These are phyloP conservation scores for Calameuta idolon DNA, from an alignment of 2,888 invertebrate genomes.

Conservation along the genomic window DNA sequence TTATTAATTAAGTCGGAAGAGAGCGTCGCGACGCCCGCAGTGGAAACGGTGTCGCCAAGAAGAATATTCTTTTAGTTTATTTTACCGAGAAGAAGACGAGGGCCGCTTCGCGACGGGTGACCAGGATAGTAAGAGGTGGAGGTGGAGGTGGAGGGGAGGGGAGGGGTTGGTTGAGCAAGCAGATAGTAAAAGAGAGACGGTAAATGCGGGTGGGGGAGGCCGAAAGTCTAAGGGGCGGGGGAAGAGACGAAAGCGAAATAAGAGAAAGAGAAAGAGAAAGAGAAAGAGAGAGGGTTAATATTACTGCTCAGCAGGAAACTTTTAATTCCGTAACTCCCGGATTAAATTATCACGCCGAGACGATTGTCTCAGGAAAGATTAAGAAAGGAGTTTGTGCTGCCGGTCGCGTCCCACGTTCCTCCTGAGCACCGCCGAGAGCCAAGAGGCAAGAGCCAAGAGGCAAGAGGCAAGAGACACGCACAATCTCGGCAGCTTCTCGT, in stretches of 20 bases:
- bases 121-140: slow-evolving; percentile 7
- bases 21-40: background rate
- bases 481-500: background rate
- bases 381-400: slow-evolving; percentile 47
- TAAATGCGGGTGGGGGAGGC: background rate
- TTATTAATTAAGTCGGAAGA: slow-evolving; percentile 51
- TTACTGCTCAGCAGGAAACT: slow-evolving; percentile 60
- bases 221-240: background rate
- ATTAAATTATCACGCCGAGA: slow-evolving; percentile 64
- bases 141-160: background rate
- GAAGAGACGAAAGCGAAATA: slow-evolving; percentile 23
- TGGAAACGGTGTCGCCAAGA: background rate
- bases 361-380: slow-evolving; percentile 63
- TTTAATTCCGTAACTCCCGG: slow-evolving; percentile 64
- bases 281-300: slow-evolving; percentile 22
- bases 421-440: slow-evolving; percentile 5
- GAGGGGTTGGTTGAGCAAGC: slow-evolving; percentile 13
- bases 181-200: background rate
- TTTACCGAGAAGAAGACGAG: background rate
- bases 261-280: slow-evolving; percentile 17
- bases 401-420: slow-evolving; percentile 22
- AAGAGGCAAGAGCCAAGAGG: too few species aligned
- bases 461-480: too few species aligned
- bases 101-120: slow-evolving; percentile 20
- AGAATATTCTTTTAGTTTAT: slow-evolving; percentile 3